phyloP scores from a whole-genome alignment of 2,797 vertebrate genomes.

The Babyrousa celebensis region DNA sequence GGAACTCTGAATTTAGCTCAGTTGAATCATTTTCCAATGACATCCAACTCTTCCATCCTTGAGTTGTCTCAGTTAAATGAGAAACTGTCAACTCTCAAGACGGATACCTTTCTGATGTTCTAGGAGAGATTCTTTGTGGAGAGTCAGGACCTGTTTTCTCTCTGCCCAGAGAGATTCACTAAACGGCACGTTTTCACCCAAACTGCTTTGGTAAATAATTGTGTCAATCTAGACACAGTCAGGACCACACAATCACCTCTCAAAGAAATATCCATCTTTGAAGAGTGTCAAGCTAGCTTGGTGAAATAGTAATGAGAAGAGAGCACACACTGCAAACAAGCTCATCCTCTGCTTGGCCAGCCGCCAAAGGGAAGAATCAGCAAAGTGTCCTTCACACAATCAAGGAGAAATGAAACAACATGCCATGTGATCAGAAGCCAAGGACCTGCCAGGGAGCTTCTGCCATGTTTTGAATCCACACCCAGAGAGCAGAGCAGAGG shows the following conservation, averaged over 20 bases:
- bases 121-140: not conserved
- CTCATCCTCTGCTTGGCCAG: not conserved
- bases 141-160: not conserved
- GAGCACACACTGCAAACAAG: fast-evolving
- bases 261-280: not conserved
- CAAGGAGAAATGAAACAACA: not conserved
- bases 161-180: not conserved
- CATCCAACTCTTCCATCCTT: fast-evolving
- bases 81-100: not conserved
- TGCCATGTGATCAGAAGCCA: fast-evolving
- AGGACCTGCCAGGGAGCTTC: not conserved
- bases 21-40: not conserved
- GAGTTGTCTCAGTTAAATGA: not conserved
- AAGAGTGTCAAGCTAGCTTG: not conserved
- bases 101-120: not conserved
- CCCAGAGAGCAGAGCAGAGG: not conserved
- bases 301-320: not conserved
- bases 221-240: not conserved
- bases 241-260: not conserved
- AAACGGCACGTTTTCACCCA: not conserved
- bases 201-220: not conserved
- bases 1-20: too few species aligned
- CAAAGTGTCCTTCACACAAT: too few species aligned
- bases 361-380: not conserved
- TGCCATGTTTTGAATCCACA: fast-evolving